A percentile compares a stretch with the other conserved stretches of the same genome.
Evolutionary conservation across 2,888 invertebrate genomes (phyloP).

Genomic region (Polymixis lichenea): DNA sequence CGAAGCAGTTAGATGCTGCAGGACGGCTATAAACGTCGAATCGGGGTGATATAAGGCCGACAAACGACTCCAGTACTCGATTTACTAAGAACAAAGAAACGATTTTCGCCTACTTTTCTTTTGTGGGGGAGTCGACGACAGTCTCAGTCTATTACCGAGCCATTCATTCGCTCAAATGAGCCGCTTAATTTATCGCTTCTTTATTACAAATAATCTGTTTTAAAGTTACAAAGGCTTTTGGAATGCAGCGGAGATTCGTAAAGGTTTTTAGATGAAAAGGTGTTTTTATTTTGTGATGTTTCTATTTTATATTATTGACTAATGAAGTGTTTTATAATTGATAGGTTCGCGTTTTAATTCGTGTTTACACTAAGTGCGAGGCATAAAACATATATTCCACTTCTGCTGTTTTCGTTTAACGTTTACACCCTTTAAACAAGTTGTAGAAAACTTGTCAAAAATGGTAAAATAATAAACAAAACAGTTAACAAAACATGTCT

Average conservation of each 20-base stretch:
- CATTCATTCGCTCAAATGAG: constrained; percentile 88
- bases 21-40: constrained; percentile 87
- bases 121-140: constrained; percentile 83
- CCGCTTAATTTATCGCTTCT: constrained; percentile 86
- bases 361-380: neutral
- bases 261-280: constrained; percentile 1
- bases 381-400: neutral
- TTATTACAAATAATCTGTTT: constrained; percentile 82
- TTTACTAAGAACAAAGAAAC: constrained; percentile 89
- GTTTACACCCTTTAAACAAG: neutral
- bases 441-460: neutral
- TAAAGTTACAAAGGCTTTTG: constrained; percentile 66
- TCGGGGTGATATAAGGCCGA: constrained; percentile 88
- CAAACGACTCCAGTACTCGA: constrained; percentile 87
- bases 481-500: neutral
- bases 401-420: neutral
- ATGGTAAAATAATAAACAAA: neutral
- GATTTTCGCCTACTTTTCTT: constrained; percentile 85
- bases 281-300: constrained; percentile 13
- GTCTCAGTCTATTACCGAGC: constrained; percentile 86
- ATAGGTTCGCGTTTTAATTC: neutral
- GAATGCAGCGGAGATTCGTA: constrained; percentile 54
- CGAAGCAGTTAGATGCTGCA: constrained; percentile 79
- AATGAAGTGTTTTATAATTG: neutral
- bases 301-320: neutral